Base-by-base conservation (phyloP, 2,888 invertebrate species). In the Chalcosyrphus nemorum region DNA sequence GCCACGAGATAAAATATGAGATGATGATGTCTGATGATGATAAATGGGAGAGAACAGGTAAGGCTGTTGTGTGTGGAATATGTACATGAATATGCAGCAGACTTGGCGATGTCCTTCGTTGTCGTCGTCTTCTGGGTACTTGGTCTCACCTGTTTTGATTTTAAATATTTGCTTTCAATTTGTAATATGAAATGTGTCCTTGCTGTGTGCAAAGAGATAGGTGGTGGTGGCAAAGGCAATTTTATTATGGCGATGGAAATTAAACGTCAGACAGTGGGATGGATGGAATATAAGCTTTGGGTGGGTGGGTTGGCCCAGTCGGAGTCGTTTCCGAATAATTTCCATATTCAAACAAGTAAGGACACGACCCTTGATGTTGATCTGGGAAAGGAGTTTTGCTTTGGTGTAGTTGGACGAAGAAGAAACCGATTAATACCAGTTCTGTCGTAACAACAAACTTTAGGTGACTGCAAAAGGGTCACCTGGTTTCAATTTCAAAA, bases 131-230 rank as follows among this genome's bases (percentile, higher is more conserved):
- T 35, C 35, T 29, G 59, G 27, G 4, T 32, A 32, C 7, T 45
- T 13, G 63, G 68, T 68, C 74, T 84, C 68, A 74, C 68, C 78
- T 78, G 82, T 63, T 78, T 78, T 84, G 78, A 84, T 78, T 82
- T 82, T 78, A 78, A 84, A 84, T 84, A 84, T 84, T 84, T 84
- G 84, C 84, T 78, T 84, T 84, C 84, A 84, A 84, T 84, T 84
- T 78, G 84, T 84, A 63, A 74, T 74, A 74, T 68, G 63, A 84
- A 78, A 84, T 68, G 74, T 70, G 78, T 78, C 74, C 78, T 65
- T 71, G 57, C 45, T 66, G 27, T 27, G 6, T 11, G 29, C 9
- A n/a, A n/a, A 35, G 45, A 19, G n/a, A 9, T 7, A 4, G 3
- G 24, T 29, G 38, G 1, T 1, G 56, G 43, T 45, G 59, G 17